Base-by-base conservation (phyloP, 2,888 invertebrate genomes). In the Drymonia ruficornis region DNA sequence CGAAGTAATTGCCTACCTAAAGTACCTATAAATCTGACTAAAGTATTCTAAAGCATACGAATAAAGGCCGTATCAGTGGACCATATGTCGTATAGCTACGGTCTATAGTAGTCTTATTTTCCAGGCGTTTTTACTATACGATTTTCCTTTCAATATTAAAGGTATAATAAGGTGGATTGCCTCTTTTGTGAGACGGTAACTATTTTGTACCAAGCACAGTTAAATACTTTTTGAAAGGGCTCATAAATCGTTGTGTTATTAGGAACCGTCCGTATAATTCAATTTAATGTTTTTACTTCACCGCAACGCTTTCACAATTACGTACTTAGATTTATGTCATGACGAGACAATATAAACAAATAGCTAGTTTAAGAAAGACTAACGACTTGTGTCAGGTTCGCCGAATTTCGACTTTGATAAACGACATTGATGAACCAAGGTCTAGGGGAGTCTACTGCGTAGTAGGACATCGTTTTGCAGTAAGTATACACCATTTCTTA, bases 281-380 rank as follows among this genome's bases (percentile, higher is more conserved):
- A 40, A 43, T 43, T 19, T 43, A 19, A 43, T 43, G 19, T 43
- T 19, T 7, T 4, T 2, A 19, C 19, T 19, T 13, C 9, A 19
- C 19, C 11, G 13, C 11, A 6, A 7, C 28, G 28, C 28, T 28
- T 28, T 45, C 28, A 8, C 6, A 43, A 45, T 28, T 28, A 47
- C 47, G 34, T 34, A 34, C 34, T 34, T 34, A 34, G 18, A 47
- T 31, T 47, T 31, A 11, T 18, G 31, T 47, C 47, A 34, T 18
- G 47, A 18, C 31, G 31, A 34, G 47, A 34, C 47, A 29, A 16
- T 28, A 34, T 34, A 34, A 34, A 47, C 34, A 47, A 47, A 47
- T 47, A 47, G 47, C 28, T 34, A 47, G 47, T 47, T 47, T 47
- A 47, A 47, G 47, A 47, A 34, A 47, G 47, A 47, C 34, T 47